phyloP scores from a whole-genome alignment of 2,113 vertebrate genomes.

The Elachura formosa region DNA sequence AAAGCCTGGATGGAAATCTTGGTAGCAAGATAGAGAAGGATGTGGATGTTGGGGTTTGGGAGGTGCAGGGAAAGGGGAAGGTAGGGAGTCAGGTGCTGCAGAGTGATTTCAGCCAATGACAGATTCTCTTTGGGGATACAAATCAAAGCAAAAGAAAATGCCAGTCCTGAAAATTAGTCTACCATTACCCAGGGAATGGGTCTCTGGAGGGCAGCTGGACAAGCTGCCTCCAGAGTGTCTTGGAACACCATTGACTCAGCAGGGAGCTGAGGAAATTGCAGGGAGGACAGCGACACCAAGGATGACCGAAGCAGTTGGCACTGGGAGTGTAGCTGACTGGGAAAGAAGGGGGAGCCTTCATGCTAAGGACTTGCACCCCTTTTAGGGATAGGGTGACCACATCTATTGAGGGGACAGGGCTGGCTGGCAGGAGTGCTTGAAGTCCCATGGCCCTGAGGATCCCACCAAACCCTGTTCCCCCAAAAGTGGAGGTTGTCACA shows the following conservation, averaged over 20 bases:
- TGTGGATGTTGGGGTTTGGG: conserved; percentile 65
- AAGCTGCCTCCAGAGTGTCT: conserved; percentile 73
- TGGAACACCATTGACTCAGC: conserved; percentile 73
- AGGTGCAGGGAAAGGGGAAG: conserved; percentile 77
- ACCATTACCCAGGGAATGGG: conserved; percentile 68
- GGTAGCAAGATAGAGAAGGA: conserved; percentile 76
- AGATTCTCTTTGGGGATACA: conserved; percentile 82
- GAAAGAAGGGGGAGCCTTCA: background rate
- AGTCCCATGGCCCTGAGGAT: background rate
- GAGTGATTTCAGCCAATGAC: conserved; percentile 75
- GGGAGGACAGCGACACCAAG: background rate
- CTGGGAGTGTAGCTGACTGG: conserved; percentile 76
- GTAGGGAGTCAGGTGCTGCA: conserved; percentile 72
- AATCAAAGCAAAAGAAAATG: conserved; percentile 76
- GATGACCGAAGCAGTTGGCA: conserved; percentile 76
- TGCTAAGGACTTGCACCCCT: background rate
- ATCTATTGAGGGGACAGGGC: background rate
- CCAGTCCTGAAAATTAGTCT: conserved; percentile 74
- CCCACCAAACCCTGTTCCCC: too few species aligned
- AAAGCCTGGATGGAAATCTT: background rate
- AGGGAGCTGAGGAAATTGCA: background rate
- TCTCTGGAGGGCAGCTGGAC: conserved; percentile 70
- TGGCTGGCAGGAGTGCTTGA: background rate
- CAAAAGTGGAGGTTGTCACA: background rate
- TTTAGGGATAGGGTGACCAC: background rate